phyloP scores from a whole-genome alignment of 1,140 invertebrate genomes.

The Meteorus sp. region DNA sequence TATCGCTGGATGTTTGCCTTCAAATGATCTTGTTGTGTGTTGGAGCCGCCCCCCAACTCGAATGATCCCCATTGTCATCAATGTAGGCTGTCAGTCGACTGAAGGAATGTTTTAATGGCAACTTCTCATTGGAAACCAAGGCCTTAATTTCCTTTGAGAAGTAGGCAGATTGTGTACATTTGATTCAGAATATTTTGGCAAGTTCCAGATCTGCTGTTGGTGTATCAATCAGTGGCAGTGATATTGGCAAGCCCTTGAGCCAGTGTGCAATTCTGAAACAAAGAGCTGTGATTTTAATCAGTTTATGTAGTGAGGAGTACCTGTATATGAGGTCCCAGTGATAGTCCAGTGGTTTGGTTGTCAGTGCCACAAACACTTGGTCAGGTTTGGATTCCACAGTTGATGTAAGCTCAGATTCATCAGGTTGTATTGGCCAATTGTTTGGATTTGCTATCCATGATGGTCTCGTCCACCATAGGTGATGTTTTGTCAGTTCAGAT shows the following conservation, averaged over 20 bases:
- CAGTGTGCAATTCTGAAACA: not conserved
- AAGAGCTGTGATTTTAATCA: not conserved
- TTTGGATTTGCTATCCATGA: not conserved
- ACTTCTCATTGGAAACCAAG: not conserved
- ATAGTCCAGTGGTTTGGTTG: not conserved
- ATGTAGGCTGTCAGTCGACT: not conserved
- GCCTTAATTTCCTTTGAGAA: not conserved
- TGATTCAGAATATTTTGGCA: not conserved
- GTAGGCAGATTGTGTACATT: not conserved
- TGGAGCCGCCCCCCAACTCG: slow-evolving; percentile 6
- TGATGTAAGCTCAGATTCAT: not conserved
- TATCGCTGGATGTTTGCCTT: slow-evolving; percentile 7
- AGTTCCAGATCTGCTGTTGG: not conserved
- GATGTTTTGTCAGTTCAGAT: not conserved
- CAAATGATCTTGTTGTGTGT: not conserved
- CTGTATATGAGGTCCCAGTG: not conserved
- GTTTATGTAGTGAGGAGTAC: not conserved
- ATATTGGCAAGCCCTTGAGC: not conserved
- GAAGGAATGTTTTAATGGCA: not conserved
- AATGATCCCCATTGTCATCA: slow-evolving; percentile 3
- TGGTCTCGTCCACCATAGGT: slow-evolving; percentile 10
- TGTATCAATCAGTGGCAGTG: not conserved
- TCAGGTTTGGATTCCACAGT: not conserved
- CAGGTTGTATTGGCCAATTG: not conserved
- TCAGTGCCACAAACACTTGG: not conserved